Percentiles rank a stretch among this genome's conserved stretches.
Conservation (phyloP, 2,888 invertebrate species). For the Chouioia cunea region DNA sequence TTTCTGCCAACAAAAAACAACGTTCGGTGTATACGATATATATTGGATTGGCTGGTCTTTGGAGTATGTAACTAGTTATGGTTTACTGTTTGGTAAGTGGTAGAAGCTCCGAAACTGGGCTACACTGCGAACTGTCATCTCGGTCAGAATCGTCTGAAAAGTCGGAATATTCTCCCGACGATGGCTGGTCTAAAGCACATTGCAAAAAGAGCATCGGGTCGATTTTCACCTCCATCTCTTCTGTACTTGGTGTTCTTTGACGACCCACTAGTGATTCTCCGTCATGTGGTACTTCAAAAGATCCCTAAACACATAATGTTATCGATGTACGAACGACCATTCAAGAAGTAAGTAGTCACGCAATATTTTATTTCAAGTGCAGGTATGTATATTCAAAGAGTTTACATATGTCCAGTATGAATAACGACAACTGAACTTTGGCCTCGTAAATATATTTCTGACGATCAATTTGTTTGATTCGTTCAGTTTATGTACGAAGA, state of each 20-base stretch:
- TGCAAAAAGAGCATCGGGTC: slow-evolving; percentile 80
- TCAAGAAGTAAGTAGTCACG: background rate
- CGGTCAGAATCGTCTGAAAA: slow-evolving; percentile 57
- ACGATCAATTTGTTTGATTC: too few relatives aligned
- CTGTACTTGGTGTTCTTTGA: slow-evolving; percentile 58
- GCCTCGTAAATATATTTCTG: too few relatives aligned
- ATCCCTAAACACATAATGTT: slow-evolving; percentile 53
- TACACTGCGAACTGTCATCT: slow-evolving; percentile 22
- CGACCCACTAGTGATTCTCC: slow-evolving; percentile 53
- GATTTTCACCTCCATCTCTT: slow-evolving; percentile 77
- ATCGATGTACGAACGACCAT: background rate
- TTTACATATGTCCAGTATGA: too few relatives aligned
- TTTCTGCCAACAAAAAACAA: background rate
- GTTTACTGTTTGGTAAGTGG: slow-evolving; percentile 56
- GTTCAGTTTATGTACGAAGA: too few relatives aligned
- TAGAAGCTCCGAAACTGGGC: slow-evolving; percentile 47
- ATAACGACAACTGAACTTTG: too few relatives aligned
- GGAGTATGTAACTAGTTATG: too few relatives aligned
- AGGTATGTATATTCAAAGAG: too few relatives aligned
- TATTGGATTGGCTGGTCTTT: too few relatives aligned
- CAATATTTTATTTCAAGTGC: too few relatives aligned
- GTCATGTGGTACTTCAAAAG: slow-evolving; percentile 58
- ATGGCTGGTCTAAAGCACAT: slow-evolving; percentile 70
- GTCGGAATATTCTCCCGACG: slow-evolving; percentile 61
- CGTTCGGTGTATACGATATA: too few relatives aligned